Evolutionary conservation across 2,888 invertebrate genomes (phyloP).

Genomic region (Diadegma fenestrale): DNA sequence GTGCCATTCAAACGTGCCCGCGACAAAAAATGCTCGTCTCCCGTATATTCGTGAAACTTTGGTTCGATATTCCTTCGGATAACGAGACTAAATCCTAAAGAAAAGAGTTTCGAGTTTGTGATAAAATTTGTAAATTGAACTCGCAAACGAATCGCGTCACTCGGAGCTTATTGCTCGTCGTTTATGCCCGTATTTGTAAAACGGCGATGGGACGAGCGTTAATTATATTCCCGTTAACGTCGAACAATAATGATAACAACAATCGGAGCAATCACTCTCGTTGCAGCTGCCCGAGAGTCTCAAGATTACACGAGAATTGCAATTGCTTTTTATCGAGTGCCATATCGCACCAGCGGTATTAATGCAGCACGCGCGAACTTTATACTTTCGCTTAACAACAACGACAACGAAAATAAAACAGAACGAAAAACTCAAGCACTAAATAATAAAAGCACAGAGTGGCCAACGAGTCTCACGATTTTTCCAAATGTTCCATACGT

Average conservation of each 20-base stretch:
- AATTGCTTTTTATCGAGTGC: constrained; percentile 48
- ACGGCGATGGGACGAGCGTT: constrained; percentile 6
- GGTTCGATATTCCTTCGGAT: too few relatives aligned
- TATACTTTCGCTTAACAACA: constrained; percentile 10
- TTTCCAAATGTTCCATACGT: neutral
- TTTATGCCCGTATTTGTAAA: neutral
- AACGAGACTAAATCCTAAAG: neutral
- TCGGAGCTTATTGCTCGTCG: neutral
- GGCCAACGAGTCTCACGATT: neutral
- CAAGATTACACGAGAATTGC: constrained; percentile 40
- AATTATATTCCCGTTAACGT: constrained; percentile 35
- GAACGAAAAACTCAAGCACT: neutral
- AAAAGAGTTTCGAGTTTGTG: neutral
- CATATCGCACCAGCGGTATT: constrained; percentile 52
- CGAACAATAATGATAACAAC: constrained; percentile 38
- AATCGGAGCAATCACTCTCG: constrained; percentile 31
- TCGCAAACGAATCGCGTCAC: neutral
- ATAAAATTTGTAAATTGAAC: neutral
- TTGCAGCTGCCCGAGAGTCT: constrained; percentile 36
- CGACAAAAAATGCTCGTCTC: constrained; percentile 7
- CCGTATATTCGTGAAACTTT: too few relatives aligned
- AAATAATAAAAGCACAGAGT: neutral
- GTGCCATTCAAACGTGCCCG: constrained; percentile 80
- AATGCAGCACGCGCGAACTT: constrained; percentile 32
- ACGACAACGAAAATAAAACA: neutral